Conservation (phyloP, 2,888 invertebrate genomes). For the Latrodectus elegans region DNA sequence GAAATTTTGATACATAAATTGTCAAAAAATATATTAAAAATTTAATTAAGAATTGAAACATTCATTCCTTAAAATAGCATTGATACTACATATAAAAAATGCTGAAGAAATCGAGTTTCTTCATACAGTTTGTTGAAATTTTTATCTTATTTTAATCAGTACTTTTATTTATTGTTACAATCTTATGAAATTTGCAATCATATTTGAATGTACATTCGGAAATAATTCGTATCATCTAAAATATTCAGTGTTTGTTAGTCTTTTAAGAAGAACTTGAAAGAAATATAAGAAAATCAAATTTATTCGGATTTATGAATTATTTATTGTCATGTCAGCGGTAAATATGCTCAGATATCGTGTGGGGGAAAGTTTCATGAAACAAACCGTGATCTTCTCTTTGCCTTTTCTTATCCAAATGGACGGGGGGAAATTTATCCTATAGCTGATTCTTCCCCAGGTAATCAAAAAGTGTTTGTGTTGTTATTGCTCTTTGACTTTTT, state of each 20-base stretch:
- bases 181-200: not conserved
- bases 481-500: not conserved
- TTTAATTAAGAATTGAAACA: not conserved
- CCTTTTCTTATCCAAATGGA: not conserved
- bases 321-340: conserved; percentile 10
- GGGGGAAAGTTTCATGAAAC: not conserved
- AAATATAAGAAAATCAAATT: conserved; percentile 2
- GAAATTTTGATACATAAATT: no score
- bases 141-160: no score
- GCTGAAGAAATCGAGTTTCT: not conserved
- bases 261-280: not conserved
- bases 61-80: not conserved
- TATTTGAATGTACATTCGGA: not conserved
- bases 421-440: not conserved
- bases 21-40: no score
- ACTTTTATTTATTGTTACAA: not conserved
- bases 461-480: not conserved
- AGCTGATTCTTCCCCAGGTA: not conserved
- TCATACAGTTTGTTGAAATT: not conserved
- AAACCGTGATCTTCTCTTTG: not conserved
- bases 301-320: conserved; percentile 38
- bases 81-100: not conserved
- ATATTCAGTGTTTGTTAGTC: conserved; percentile 46
- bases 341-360: conserved; percentile 40
- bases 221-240: conserved; percentile 35